Evolutionary conservation across 2,888 invertebrate species (phyloP).

Genomic region (Ophion costatus): DNA sequence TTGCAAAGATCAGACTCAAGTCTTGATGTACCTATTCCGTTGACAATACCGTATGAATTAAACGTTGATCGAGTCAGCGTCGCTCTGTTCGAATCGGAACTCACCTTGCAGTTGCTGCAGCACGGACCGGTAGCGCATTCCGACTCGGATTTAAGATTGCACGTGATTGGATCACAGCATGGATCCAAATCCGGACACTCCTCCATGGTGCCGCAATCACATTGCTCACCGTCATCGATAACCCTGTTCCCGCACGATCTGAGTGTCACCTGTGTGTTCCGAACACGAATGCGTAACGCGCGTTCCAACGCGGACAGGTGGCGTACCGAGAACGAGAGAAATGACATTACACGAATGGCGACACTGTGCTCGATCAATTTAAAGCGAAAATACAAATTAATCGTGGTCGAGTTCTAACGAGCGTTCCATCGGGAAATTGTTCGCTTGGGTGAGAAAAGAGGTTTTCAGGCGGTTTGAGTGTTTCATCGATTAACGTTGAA

Average conservation of each 20-base stretch:
- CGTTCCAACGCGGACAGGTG: background rate
- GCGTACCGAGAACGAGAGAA: background rate
- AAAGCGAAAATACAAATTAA: background rate
- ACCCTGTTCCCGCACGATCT: constrained; percentile 97
- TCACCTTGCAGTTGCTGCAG: constrained; percentile 94
- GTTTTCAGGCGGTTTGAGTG: too few relatives aligned
- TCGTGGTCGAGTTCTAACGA: background rate
- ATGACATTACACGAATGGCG: background rate
- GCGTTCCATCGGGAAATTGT: background rate
- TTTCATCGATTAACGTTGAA: too few relatives aligned
- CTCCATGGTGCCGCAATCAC: constrained; percentile 97
- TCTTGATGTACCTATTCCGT: background rate
- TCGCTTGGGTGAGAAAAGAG: too few relatives aligned
- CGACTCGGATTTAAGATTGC: constrained; percentile 96
- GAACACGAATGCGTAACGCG: constrained; percentile 19
- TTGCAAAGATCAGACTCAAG: background rate
- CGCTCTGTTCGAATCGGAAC: background rate
- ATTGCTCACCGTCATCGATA: constrained; percentile 98
- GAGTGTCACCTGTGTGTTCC: constrained; percentile 75
- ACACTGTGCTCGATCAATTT: background rate
- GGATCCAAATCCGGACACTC: constrained; percentile 95
- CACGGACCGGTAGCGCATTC: constrained; percentile 97
- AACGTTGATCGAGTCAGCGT: background rate
- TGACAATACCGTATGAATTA: background rate
- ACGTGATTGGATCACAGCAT: constrained; percentile 99